Conservation (phyloP, 1,140 invertebrate species). For the Nasonia longicornis region DNA sequence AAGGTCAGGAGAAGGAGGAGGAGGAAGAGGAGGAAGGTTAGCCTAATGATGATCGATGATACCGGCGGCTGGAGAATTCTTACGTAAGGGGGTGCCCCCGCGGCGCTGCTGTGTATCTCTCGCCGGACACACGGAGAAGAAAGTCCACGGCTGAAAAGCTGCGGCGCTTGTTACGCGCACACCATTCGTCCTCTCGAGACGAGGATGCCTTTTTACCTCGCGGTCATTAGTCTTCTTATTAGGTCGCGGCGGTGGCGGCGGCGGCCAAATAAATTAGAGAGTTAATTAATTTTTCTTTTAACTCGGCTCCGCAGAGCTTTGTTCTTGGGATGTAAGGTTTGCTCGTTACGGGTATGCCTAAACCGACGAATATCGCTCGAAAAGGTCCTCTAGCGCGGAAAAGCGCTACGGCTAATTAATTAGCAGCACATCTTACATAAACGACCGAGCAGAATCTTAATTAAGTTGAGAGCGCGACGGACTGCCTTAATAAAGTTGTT, state of each 20-base stretch:
- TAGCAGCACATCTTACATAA: constrained; percentile 11
- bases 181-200: constrained; percentile 30
- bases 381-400: too few species aligned
- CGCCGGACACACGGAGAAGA: background rate
- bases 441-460: background rate
- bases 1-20: background rate
- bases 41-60: constrained; percentile 59
- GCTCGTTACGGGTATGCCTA: too few species aligned
- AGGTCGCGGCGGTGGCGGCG: constrained; percentile 1
- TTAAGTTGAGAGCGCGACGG: background rate
- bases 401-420: background rate
- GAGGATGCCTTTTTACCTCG: constrained; percentile 21
- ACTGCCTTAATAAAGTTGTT: constrained; percentile 31
- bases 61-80: constrained; percentile 48
- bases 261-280: constrained; percentile 30
- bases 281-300: constrained; percentile 31
- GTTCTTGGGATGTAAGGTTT: too few species aligned
- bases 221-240: constrained; percentile 40
- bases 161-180: constrained; percentile 33
- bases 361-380: background rate
- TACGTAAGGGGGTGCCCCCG: constrained; percentile 27
- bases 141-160: constrained; percentile 37
- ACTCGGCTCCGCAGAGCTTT: too few species aligned
- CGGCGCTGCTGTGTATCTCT: constrained; percentile 16
- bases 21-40: constrained; percentile 10